A percentile compares a stretch with the other conserved stretches of the same genome.
Evolutionary conservation across 2,113 vertebrate genomes (phyloP).

Genomic region (Alethe castanea): DNA sequence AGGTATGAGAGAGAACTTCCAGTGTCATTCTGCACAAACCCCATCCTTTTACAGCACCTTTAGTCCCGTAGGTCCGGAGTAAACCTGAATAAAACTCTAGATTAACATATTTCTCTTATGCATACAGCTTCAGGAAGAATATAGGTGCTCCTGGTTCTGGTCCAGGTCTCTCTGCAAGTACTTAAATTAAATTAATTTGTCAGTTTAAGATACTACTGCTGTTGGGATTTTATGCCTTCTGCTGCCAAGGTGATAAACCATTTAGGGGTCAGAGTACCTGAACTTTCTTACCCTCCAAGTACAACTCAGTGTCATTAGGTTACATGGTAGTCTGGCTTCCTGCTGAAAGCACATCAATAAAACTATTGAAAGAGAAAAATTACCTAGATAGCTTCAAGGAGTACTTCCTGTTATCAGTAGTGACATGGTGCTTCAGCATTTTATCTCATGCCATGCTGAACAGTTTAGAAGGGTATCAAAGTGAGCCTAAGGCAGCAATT

Average conservation of each 20-base stretch:
- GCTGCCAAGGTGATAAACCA: background rate
- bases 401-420: background rate
- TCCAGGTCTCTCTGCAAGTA: background rate
- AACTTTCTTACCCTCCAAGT: background rate
- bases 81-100: background rate
- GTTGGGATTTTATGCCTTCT: background rate
- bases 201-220: background rate
- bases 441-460: background rate
- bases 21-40: background rate
- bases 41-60: background rate
- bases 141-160: background rate
- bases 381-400: background rate
- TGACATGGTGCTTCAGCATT: background rate
- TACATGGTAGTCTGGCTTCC: background rate
- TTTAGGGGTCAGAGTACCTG: background rate
- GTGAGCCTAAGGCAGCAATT: background rate
- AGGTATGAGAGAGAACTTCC: constrained; percentile 70
- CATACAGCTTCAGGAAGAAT: background rate
- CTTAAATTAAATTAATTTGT: background rate
- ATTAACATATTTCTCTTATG: background rate
- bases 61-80: background rate
- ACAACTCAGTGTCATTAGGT: background rate
- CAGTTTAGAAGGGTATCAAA: background rate
- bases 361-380: background rate
- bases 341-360: background rate